Base-by-base conservation (phyloP, 2,797 vertebrate genomes). In the Xenentodon cancila region DNA sequence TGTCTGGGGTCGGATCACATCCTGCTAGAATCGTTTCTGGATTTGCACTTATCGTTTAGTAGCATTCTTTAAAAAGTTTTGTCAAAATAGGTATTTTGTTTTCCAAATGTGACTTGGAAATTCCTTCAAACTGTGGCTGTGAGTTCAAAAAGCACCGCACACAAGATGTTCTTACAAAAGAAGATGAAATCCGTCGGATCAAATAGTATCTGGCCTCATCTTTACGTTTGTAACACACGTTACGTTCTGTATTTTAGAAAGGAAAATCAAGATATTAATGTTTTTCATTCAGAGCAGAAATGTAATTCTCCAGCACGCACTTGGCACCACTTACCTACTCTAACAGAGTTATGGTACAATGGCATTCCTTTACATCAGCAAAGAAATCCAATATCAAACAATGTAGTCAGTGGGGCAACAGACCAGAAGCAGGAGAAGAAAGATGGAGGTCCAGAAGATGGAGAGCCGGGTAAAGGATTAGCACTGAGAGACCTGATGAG, bases 291-390 rank as follows among this genome's bases (percentile, higher is more conserved):
- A 61, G 64, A 73, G 65, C 54, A 70, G 71, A 86, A 79, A 80
- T 84, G 71, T 88, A 82, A 89, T 89, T 87, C 75, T 86, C 64
- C 73, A 81, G 87, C 92, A 82, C 89, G 69, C 52, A 71, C 77
- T 91, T 88, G 85, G 85, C 82, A 79, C 64, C 52, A 22, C 71
- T 72, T 62, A 40, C 73, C 71, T 72, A 37, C 77, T 85, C 77
- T 81, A 75, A 90, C 82, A 71, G 84, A 73, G 82, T 86, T 85
- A 82, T 84, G 84, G 91, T 88, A 84, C 87, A 91, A 91, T 88
- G 80, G 76, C 88, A 88, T 92, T 89, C 88, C 82, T 81, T 73
- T 80, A 79, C 77, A 73, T 82, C 77, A 73, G 68, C 64, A 82
- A 79, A 85, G 88, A 90, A 91, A 92, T 79, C 67, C 79, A 89